Conservation (phyloP, 2,888 invertebrate species). For the Lucinisca nassula region DNA sequence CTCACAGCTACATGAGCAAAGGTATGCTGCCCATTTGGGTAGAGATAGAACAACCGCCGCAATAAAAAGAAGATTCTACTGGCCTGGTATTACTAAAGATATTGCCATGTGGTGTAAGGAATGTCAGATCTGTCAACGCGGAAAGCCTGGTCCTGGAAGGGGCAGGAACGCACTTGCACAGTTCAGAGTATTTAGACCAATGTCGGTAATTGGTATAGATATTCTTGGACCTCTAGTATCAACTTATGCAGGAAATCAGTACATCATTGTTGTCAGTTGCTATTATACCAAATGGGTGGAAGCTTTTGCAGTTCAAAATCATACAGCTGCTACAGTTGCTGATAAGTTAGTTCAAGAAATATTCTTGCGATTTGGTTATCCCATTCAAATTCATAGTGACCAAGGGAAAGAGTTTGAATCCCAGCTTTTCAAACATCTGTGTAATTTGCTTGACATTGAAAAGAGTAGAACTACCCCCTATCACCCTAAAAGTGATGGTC, state of each 20-base stretch:
- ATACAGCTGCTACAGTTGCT: neutral
- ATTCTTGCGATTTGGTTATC: neutral
- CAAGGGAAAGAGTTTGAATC: constrained; percentile 4
- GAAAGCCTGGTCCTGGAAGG: neutral
- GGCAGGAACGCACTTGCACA: neutral
- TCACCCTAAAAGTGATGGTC: neutral
- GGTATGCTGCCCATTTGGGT: neutral
- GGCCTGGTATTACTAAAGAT: neutral
- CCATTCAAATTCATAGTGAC: neutral
- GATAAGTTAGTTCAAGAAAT: neutral
- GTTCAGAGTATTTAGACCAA: neutral
- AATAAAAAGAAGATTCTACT: neutral
- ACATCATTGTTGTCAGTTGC: neutral
- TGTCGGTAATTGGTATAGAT: constrained; percentile 1
- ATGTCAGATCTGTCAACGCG: neutral
- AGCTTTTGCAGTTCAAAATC: constrained; percentile 3
- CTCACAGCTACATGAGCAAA: neutral
- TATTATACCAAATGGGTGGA: constrained; percentile 16
- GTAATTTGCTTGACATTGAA: neutral
- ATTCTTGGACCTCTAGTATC: neutral
- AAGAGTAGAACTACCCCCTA: neutral
- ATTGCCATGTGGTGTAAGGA: constrained; percentile 2
- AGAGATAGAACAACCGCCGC: neutral
- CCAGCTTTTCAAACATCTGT: neutral
- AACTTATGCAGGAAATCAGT: neutral